Evolutionary conservation across 1,140 invertebrate genomes (phyloP).

Genomic region (Drosophila pruinosa): DNA sequence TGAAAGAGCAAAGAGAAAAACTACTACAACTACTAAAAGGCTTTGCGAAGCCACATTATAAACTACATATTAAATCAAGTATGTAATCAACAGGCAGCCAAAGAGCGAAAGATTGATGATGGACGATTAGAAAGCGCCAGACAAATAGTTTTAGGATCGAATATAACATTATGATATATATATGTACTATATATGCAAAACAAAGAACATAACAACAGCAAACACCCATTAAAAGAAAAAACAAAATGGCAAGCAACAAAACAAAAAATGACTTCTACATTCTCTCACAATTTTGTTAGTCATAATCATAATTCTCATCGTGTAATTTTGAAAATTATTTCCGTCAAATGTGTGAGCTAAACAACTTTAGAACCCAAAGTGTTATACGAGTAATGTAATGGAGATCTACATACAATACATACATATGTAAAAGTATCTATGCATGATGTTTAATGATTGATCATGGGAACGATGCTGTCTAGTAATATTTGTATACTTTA

Average conservation of each 20-base stretch:
- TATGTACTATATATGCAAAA: slow-evolving; percentile 21
- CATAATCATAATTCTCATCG: slow-evolving; percentile 62
- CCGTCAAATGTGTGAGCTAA: slow-evolving; percentile 53
- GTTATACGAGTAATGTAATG: slow-evolving; percentile 12
- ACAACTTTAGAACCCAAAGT: slow-evolving; percentile 32
- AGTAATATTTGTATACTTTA: slow-evolving; percentile 81
- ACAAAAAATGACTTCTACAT: slow-evolving; percentile 70
- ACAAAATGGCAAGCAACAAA: slow-evolving; percentile 42
- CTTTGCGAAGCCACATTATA: slow-evolving; percentile 59
- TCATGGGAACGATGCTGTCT: slow-evolving; percentile 63
- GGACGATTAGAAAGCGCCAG: slow-evolving; percentile 50
- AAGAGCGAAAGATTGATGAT: slow-evolving; percentile 29
- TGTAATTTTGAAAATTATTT: slow-evolving; percentile 68
- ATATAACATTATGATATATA: slow-evolving; percentile 42
- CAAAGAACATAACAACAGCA: slow-evolving; percentile 23
- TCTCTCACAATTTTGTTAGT: slow-evolving; percentile 79
- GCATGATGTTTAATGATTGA: slow-evolving; percentile 25
- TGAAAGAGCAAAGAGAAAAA: slow-evolving; percentile 17
- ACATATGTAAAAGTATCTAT: neutral
- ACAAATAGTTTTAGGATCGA: slow-evolving; percentile 65
- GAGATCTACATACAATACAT: neutral
- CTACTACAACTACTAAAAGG: slow-evolving; percentile 49
- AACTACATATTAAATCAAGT: slow-evolving; percentile 37
- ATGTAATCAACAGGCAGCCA: slow-evolving; percentile 60
- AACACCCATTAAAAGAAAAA: slow-evolving; percentile 48